phyloP scores from a whole-genome alignment of 2,797 vertebrate genomes.

The Argya squamiceps region DNA sequence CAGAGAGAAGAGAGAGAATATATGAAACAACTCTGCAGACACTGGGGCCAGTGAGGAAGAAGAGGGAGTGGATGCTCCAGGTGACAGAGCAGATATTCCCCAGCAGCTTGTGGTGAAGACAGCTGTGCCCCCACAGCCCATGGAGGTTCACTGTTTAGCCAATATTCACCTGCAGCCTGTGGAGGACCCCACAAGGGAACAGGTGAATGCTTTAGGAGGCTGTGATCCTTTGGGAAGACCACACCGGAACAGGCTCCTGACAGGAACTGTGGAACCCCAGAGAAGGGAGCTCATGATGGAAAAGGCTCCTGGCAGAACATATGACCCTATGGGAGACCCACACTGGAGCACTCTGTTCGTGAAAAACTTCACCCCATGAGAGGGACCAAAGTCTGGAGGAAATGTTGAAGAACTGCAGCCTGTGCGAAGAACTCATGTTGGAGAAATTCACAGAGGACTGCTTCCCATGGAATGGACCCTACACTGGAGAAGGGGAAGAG shows the following conservation, averaged over 20 bases:
- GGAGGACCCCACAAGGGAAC: neutral
- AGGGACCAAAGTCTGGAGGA: neutral
- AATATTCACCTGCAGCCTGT: neutral
- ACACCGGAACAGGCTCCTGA: neutral
- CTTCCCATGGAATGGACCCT: neutral
- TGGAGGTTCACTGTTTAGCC: neutral
- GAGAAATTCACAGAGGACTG: neutral
- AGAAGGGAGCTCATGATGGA: neutral
- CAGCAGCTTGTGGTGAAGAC: neutral
- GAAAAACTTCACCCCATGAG: neutral
- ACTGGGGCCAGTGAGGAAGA: neutral
- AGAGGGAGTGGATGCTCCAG: neutral
- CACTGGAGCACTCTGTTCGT: neutral
- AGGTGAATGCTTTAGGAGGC: neutral
- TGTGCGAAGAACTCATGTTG: accelerated
- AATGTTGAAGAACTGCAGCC: neutral
- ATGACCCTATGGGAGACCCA: accelerated
- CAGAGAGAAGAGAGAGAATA: neutral
- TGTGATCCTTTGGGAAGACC: neutral
- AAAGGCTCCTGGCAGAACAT: neutral
- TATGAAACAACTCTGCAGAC: neutral
- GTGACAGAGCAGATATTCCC: neutral
- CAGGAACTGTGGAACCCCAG: neutral
- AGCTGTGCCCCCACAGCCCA: neutral
- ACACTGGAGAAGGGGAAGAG: too few species aligned